These are phyloP conservation scores for Hydrozoanthus gracilis DNA, from an alignment of 92 coral and sea anemone species.

Conservation along the genomic window DNA sequence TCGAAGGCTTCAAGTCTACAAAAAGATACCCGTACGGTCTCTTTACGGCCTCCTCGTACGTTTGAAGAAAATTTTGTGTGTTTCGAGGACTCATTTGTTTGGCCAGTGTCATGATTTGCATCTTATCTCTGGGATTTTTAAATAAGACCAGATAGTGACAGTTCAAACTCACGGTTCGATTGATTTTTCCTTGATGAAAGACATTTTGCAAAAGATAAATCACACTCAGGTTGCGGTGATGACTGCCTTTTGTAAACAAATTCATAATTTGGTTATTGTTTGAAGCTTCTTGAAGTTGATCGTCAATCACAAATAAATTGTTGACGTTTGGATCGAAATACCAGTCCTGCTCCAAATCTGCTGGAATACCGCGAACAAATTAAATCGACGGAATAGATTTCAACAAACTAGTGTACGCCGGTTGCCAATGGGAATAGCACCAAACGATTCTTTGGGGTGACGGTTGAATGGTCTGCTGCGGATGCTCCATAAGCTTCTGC, in stretches of 20 bases:
- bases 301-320: constrained; percentile 51
- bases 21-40: constrained; percentile 66
- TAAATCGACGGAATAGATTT: constrained; percentile 18
- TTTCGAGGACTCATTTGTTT: constrained; percentile 42
- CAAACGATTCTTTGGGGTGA: constrained; percentile 31
- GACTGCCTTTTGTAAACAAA: constrained; percentile 61
- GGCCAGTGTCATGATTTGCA: constrained; percentile 48
- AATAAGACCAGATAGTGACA: background rate
- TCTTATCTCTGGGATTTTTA: constrained; percentile 39
- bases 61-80: constrained; percentile 39
- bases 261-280: constrained; percentile 40
- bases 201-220: constrained; percentile 42
- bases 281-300: constrained; percentile 43
- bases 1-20: constrained; percentile 62
- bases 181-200: background rate
- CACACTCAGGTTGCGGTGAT: constrained; percentile 60
- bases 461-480: constrained; percentile 21
- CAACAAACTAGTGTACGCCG: constrained; percentile 24
- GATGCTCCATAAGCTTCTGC: constrained; percentile 21
- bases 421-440: constrained; percentile 47
- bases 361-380: background rate
- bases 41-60: constrained; percentile 40
- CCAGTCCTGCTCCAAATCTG: constrained; percentile 6
- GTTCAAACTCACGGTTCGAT: constrained; percentile 10
- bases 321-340: background rate